Conservation (phyloP, 2,113 vertebrate genomes). For the Electrona antarctica region DNA sequence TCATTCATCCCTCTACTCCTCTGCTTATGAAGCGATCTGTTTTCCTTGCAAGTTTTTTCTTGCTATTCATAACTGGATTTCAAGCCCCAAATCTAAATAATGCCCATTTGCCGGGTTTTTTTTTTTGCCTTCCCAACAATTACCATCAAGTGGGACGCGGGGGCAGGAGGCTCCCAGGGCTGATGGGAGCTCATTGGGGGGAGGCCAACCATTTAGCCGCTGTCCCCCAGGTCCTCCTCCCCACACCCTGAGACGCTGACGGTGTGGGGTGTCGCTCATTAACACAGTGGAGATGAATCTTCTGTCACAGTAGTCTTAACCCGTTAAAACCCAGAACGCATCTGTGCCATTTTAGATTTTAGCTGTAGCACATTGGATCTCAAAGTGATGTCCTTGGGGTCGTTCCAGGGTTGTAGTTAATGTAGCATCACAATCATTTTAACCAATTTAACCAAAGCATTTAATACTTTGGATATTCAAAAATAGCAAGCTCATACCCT, state of each 20-base stretch:
- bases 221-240: conserved; percentile 72
- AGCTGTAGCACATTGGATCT: too few species aligned
- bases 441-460: too few species aligned
- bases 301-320: conserved; percentile 66
- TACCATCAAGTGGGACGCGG: conserved; percentile 72
- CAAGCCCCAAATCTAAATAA: conserved; percentile 71
- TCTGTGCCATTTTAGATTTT: too few species aligned
- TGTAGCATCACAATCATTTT: too few species aligned
- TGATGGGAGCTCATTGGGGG: conserved; percentile 72
- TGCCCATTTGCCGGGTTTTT: conserved; percentile 67
- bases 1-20: conserved; percentile 43
- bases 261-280: conserved; percentile 74
- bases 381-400: too few species aligned
- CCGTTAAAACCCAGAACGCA: not conserved
- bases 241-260: conserved; percentile 66
- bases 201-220: conserved; percentile 67
- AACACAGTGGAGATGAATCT: conserved; percentile 73
- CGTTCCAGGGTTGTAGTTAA: too few species aligned
- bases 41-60: conserved; percentile 27
- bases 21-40: conserved; percentile 35
- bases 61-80: conserved; percentile 36
- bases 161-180: conserved; percentile 66
- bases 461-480: too few species aligned
- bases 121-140: conserved; percentile 74
- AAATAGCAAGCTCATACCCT: too few species aligned